Evolutionary conservation across 23 tunicate species (phyloP), one percentile per base, ranked within the genome.

Genomic region (Ascidia mentula): DNA sequence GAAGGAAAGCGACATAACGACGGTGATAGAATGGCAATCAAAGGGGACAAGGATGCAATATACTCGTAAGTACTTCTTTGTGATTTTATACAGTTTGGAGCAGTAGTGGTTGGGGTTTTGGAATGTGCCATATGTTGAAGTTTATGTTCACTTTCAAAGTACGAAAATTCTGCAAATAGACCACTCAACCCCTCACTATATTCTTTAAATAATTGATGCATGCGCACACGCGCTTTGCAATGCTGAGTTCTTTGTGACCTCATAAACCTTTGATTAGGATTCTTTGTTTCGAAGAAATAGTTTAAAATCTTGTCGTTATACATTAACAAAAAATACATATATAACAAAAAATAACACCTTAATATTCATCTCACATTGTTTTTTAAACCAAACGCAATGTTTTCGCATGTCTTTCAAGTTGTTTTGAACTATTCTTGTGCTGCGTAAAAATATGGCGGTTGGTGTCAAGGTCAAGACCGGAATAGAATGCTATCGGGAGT

Each of bases 31-130:
- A 30, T 90, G 73, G 76, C 34, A 32, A 20, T 85, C 46, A 85
- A 90, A 42, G 77, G 89, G 42, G 96, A 90, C 70, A 85, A 90
- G 69, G 89, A 90, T 46, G 86, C 86, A 40, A 90, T 90, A 26
- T 90, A 90, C 59, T 40, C 89, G 96, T 90, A 45, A 90, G 96
- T 90, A 45, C 8, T n/a, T n/a, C n/a, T n/a, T n/a, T n/a, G n/a
- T n/a, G 24, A 42, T 20, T 20, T 53, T 53, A 53, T 20, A 9
- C 24, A 20, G 65, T 53, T 53, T 53, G 28, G 24, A 9, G 12
- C 53, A 42, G 15, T 9, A 42, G 53, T 42, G 53, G 53, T 15
- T 42, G 53, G 12, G 53, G 53, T 42, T 42, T 42, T n/a, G n/a
- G n/a, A 42, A 12, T 42, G 53, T 42, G 53, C 15, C 12, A 42